phyloP scores from a whole-genome alignment of 64 coral and sea anemone species.

The Montipora capricornis region DNA sequence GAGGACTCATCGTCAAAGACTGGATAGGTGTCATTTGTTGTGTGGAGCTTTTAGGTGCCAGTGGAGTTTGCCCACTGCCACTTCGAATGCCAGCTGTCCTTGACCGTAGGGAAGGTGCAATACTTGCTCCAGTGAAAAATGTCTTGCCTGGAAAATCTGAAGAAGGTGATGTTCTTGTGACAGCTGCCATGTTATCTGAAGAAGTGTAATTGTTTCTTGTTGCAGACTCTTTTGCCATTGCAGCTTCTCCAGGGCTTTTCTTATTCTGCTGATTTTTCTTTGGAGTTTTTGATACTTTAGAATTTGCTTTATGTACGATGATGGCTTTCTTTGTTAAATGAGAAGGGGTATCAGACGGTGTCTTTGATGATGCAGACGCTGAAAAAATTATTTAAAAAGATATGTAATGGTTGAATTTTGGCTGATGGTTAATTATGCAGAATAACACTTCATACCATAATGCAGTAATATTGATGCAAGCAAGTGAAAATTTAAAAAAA shows the following conservation, averaged over 20 bases:
- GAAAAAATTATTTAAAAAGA: background rate
- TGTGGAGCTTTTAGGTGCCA: background rate
- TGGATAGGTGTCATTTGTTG: background rate
- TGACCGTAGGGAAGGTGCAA: background rate
- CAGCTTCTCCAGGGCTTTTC: constrained; percentile 2
- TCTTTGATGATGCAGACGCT: background rate
- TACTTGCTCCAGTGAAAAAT: background rate
- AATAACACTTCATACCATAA: too few species aligned
- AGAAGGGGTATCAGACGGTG: background rate
- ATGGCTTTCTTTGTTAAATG: background rate
- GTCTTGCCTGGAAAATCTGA: background rate
- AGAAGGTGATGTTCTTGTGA: background rate
- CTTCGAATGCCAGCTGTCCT: background rate
- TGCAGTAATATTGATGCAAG: too few species aligned
- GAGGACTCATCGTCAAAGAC: background rate
- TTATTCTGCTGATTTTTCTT: constrained; percentile 15
- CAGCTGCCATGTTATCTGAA: background rate
- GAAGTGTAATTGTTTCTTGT: background rate
- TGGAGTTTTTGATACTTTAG: constrained; percentile 9
- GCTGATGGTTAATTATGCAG: too few species aligned
- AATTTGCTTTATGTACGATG: background rate
- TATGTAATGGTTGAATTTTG: background rate
- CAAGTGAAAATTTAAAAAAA: too few species aligned
- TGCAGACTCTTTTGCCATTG: background rate
- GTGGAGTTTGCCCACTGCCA: constrained; percentile 9